Evolutionary conservation across 2,797 vertebrate species (phyloP).

Genomic region (Triplophysa bombifrons): DNA sequence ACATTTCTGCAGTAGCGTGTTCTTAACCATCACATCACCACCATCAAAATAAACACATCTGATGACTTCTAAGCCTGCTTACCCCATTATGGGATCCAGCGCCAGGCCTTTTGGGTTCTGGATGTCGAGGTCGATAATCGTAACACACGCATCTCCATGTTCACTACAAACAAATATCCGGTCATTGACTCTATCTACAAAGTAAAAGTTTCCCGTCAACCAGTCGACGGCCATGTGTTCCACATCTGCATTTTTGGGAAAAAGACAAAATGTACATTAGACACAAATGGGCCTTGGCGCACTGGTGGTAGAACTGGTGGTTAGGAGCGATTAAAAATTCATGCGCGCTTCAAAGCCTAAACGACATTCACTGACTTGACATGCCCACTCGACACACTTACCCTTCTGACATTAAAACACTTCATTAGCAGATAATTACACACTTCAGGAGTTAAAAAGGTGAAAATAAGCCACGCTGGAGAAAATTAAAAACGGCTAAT

Average conservation of each 20-base stretch:
- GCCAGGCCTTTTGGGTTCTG: constrained; percentile 82
- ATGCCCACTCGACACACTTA: constrained; percentile 41
- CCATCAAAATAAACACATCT: neutral
- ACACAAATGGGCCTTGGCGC: constrained; percentile 1
- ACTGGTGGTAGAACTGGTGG: neutral
- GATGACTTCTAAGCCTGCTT: constrained; percentile 55
- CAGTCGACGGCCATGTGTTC: constrained; percentile 85
- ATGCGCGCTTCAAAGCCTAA: constrained; percentile 38
- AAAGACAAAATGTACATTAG: constrained; percentile 20
- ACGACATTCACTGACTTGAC: constrained; percentile 33
- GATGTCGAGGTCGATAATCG: constrained; percentile 82
- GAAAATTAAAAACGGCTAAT: neutral
- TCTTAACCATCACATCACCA: too few species aligned
- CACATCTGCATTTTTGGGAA: constrained; percentile 72
- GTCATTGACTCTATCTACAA: constrained; percentile 80
- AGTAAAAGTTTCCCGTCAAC: constrained; percentile 85
- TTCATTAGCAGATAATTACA: constrained; percentile 47
- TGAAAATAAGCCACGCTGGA: neutral
- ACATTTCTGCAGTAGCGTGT: neutral
- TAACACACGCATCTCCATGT: constrained; percentile 78
- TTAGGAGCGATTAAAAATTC: constrained; percentile 40
- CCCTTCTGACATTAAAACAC: constrained; percentile 35
- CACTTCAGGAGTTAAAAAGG: constrained; percentile 26
- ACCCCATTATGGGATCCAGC: constrained; percentile 82
- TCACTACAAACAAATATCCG: constrained; percentile 81